phyloP scores from a whole-genome alignment of 2,888 invertebrate species.

The Synanthedon andrenaeformis region DNA sequence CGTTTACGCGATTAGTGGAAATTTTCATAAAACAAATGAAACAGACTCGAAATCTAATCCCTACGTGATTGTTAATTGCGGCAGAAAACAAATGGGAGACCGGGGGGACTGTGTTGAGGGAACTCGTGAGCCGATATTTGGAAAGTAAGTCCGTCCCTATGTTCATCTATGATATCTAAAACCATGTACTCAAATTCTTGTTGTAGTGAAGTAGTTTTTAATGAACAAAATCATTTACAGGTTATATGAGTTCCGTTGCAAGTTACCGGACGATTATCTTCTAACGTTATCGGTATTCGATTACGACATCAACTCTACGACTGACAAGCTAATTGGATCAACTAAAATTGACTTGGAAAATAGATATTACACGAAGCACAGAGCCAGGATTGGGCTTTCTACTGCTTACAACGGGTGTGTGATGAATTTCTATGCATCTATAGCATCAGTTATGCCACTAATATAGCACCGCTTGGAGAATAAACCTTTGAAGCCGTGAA shows the following conservation, averaged over 20 bases:
- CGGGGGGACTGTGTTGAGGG: slow-evolving; percentile 77
- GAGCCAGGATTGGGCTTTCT: slow-evolving; percentile 83
- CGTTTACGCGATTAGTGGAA: slow-evolving; percentile 81
- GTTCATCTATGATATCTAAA: neutral
- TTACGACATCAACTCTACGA: slow-evolving; percentile 71
- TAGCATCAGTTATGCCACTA: too few relatives aligned
- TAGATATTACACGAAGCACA: slow-evolving; percentile 82
- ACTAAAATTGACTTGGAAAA: slow-evolving; percentile 90
- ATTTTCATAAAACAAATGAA: slow-evolving; percentile 79
- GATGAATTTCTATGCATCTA: neutral
- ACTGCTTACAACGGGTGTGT: slow-evolving; percentile 76
- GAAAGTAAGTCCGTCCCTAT: slow-evolving; percentile 70
- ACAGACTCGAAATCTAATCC: slow-evolving; percentile 81
- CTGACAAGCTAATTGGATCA: slow-evolving; percentile 86
- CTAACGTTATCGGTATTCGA: slow-evolving; percentile 82
- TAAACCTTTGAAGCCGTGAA: too few relatives aligned
- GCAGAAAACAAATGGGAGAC: slow-evolving; percentile 72
- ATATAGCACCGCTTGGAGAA: too few relatives aligned
- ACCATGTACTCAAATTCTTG: too few relatives aligned
- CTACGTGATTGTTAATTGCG: slow-evolving; percentile 78
- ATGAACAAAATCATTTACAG: slow-evolving; percentile 33
- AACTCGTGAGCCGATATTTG: slow-evolving; percentile 86
- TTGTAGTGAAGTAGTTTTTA: too few relatives aligned
- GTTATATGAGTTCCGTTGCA: slow-evolving; percentile 79
- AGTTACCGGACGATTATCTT: slow-evolving; percentile 80